Base-by-base conservation (phyloP, 2,888 invertebrate genomes). In the Caenorhabditis sulstoni region DNA sequence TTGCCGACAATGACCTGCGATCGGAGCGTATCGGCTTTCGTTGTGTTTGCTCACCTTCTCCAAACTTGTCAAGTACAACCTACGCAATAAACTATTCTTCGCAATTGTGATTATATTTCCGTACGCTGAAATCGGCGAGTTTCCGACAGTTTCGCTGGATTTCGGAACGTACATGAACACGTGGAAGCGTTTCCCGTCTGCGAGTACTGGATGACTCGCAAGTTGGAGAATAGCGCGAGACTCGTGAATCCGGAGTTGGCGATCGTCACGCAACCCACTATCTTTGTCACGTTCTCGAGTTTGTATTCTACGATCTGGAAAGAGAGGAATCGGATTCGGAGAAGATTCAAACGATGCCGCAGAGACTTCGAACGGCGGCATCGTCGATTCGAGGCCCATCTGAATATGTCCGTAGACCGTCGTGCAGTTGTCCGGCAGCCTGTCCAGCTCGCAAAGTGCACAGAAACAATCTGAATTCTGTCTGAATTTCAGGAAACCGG, bases 231-330 rank as follows among this genome's bases (percentile, higher is more conserved):
- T 16, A 79, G 39, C 14, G 29, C n/a, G 11, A 79, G 68, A 20
- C 23, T 50, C 14, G 79, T 79, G 53, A 70, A 68, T 4, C 68
- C 79, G 4, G 79, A 74, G 22, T 79, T 79, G 18, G 79, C 74
- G 5, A 79, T 75, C 5, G 74, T 79, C 12, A 79, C 44, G 47
- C 79, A 79, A 16, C 79, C 79, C 7, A 53, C 29, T 1, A 79
- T 57, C 29, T 59, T 67, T 3, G 64, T 62, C 14, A 79, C 65
- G 29, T 68, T 75, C 29, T 58, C 23, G 0, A 79, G 61, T 50
- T 79, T 79, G 29, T 55, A 74, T 22, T 65, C 74, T 3, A 79
- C 49, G 4, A 79, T 67, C 77, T 77, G 55, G 22, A 68, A 62
- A 64, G 14, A 23, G 5, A 44, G 29, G 61, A n/a, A n/a, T n/a